Evolutionary conservation across 2,888 invertebrate genomes (phyloP).

Genomic region (Bombyx huttoni): DNA sequence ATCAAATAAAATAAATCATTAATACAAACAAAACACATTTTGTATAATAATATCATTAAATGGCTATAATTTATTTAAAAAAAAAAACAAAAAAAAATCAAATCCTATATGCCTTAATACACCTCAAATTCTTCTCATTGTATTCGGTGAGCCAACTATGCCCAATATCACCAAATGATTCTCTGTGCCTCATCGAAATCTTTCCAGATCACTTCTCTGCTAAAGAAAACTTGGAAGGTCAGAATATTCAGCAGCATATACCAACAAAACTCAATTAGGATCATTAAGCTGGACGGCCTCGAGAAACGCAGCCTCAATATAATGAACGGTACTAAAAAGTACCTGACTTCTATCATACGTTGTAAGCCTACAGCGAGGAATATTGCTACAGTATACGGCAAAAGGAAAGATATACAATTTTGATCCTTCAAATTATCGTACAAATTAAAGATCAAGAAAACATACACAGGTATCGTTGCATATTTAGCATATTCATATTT

Average conservation of each 20-base stretch:
- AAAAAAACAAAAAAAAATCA: too few relatives aligned
- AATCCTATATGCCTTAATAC: too few relatives aligned
- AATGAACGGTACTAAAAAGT: slow-evolving; percentile 93
- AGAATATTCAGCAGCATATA: slow-evolving; percentile 77
- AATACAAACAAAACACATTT: too few relatives aligned
- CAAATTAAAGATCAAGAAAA: slow-evolving; percentile 75
- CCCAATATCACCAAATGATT: slow-evolving; percentile 82
- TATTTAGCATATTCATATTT: slow-evolving; percentile 78
- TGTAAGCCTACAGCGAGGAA: slow-evolving; percentile 82
- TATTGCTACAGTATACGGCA: slow-evolving; percentile 75
- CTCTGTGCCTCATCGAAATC: slow-evolving; percentile 82
- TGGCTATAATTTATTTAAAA: too few relatives aligned
- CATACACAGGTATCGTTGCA: slow-evolving; percentile 79
- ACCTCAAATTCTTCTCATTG: too few relatives aligned
- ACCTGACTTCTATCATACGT: slow-evolving; percentile 91
- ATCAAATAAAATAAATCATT: too few relatives aligned
- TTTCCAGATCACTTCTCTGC: slow-evolving; percentile 84
- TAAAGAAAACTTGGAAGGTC: slow-evolving; percentile 83
- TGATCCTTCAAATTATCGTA: slow-evolving; percentile 61
- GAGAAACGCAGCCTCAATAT: slow-evolving; percentile 80
- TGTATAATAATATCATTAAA: too few relatives aligned
- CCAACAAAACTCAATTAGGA: slow-evolving; percentile 74
- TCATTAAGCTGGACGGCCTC: slow-evolving; percentile 56
- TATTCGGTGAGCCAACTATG: not conserved
- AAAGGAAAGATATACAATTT: slow-evolving; percentile 65